These are phyloP conservation scores for Drosophila sp. DNA, from an alignment of 1,140 invertebrate species.

Conservation along the genomic window DNA sequence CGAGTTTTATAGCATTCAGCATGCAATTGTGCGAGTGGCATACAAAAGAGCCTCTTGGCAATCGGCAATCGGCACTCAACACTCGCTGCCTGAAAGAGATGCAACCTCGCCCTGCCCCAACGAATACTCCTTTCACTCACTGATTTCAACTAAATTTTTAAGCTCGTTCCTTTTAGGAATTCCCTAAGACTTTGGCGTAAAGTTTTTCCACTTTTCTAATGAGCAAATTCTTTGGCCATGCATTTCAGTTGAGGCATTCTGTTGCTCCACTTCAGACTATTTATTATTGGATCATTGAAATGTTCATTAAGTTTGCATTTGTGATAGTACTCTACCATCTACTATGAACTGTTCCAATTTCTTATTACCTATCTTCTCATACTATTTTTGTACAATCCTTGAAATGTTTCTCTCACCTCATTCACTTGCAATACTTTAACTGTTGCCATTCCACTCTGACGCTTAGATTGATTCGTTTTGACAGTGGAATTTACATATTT, in stretches of 20 bases:
- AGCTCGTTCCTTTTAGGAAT: constrained; percentile 9
- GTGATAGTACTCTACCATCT: neutral
- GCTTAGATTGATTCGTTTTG: constrained; percentile 1
- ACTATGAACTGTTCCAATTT: neutral
- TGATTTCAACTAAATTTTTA: constrained; percentile 38
- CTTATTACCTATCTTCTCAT: neutral
- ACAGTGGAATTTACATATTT: constrained; percentile 14
- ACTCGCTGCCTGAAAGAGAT: neutral
- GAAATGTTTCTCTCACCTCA: too few species aligned
- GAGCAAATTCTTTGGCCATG: constrained; percentile 26
- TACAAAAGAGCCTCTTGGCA: constrained; percentile 40
- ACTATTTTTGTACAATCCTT: neutral
- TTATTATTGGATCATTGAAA: constrained; percentile 4
- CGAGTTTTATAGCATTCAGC: constrained; percentile 72
- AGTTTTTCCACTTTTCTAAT: constrained; percentile 42
- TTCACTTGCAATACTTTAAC: neutral
- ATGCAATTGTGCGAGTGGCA: constrained; percentile 73
- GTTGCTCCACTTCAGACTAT: neutral
- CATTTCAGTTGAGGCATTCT: constrained; percentile 1
- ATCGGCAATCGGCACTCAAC: constrained; percentile 2
- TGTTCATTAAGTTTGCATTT: neutral
- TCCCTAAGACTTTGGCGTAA: constrained; percentile 32
- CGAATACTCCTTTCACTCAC: neutral
- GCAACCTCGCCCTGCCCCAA: neutral
- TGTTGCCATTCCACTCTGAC: neutral